Evolutionary conservation across 2,888 invertebrate genomes (phyloP), one percentile per base, ranked within the genome.

Genomic region (Tetrapedia diversipes): DNA sequence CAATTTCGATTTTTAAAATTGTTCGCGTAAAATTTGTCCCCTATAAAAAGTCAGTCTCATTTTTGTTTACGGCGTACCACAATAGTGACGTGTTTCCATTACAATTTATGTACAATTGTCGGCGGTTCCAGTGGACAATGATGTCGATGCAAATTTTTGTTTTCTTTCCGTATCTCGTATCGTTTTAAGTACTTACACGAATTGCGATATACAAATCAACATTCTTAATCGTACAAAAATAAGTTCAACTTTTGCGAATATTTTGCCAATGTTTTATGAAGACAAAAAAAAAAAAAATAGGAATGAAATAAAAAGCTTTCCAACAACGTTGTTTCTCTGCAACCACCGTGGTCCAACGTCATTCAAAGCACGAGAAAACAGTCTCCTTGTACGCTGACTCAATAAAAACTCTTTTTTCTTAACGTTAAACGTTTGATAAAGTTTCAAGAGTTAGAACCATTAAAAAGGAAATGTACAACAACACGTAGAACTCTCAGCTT

Each of bases 11-110:
- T 47, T 66, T 66, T 57, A 37, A 57, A 66, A 66, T 39, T 68
- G 64, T 68, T 71, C 60, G 71, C 74, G 73, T 80, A 80, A 78
- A 83, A 79, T 84, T 83, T 84, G 68, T 81, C 79, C 47, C 63
- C 79, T 89, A 87, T 88, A 88, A 89, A 89, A 89, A 89, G 85
- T 90, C 90, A 90, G 90, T 90, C 90, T 90, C 90, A 86, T 89
- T 84, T 83, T 88, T 84, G 82, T 83, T 85, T 87, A 86, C 82
- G 84, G 77, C 72, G 61, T 79, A 74, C 79, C 78, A 76, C 77
- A 70, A 73, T 66, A 70, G 69, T 75, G 49, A 57, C 74, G 34
- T 75, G 74, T 61, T 76, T 54, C 59, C 68, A 32, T 60, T 67
- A 49, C 39, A 49, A 77, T 72, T 76, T 81, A 80, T 76, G 16